These are phyloP conservation scores for Dipodomys merriami DNA, from an alignment of 2,113 vertebrate genomes.

Conservation along the genomic window DNA sequence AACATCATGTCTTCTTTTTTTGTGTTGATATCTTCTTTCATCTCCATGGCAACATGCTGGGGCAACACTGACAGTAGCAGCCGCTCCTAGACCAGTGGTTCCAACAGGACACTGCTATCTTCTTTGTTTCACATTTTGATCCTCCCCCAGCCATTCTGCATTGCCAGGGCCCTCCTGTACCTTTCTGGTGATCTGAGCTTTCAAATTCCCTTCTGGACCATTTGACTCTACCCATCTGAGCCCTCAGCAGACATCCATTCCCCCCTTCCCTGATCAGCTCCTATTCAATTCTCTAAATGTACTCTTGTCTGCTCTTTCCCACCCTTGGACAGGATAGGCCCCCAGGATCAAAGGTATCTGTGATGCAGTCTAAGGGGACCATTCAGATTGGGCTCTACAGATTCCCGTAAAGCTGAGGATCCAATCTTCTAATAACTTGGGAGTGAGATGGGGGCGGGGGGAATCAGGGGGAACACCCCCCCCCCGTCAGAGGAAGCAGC, in stretches of 20 bases:
- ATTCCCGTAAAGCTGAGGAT: neutral
- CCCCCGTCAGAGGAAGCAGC: neutral
- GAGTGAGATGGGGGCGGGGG: neutral
- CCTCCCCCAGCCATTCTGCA: neutral
- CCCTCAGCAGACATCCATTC: neutral
- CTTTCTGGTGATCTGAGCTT: neutral
- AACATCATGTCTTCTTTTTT: slow-evolving; percentile 99
- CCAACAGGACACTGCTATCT: slow-evolving; percentile 30
- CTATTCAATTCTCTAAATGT: neutral
- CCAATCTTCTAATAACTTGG: neutral
- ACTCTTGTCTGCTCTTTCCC: neutral
- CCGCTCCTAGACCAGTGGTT: slow-evolving; percentile 89
- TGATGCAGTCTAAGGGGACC: neutral
- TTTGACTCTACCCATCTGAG: neutral
- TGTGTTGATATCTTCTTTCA: slow-evolving; percentile 99
- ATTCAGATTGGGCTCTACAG: neutral
- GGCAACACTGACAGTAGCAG: slow-evolving; percentile 97
- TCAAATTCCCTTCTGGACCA: neutral
- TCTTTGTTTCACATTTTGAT: neutral
- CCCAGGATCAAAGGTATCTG: neutral
- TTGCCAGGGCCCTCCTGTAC: neutral
- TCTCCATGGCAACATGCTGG: slow-evolving; percentile 98
- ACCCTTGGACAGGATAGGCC: neutral
- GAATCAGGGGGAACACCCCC: too few species aligned
- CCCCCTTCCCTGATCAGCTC: neutral